Evolutionary conservation across 92 coral and sea anemone genomes (phyloP).

Genomic region (Epizoanthus rinbou): DNA sequence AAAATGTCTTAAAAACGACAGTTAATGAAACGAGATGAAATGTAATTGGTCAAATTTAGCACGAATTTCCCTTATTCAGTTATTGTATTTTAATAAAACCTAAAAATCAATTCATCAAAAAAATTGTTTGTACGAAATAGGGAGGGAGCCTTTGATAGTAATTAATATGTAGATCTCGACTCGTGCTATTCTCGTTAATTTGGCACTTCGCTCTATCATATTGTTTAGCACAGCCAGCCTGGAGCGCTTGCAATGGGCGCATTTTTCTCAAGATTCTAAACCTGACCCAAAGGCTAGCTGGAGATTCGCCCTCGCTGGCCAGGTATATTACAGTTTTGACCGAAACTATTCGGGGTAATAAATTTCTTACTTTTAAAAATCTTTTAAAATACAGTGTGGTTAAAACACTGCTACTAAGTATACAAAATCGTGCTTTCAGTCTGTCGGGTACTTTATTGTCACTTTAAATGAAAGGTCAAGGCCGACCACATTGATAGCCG

Average conservation of each 20-base stretch:
- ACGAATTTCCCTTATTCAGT: conserved; percentile 9
- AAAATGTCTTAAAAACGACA: conserved; percentile 17
- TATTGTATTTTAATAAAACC: conserved; percentile 32
- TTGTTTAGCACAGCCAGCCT: neutral
- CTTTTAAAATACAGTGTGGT: no score
- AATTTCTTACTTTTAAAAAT: no score
- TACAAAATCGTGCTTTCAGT: no score
- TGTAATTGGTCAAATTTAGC: conserved; percentile 36
- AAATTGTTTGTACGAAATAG: neutral
- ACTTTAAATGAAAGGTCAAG: no score
- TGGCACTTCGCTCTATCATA: neutral
- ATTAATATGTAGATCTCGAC: conserved; percentile 14
- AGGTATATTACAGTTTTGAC: no score
- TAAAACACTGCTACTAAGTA: no score
- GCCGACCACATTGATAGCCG: no score
- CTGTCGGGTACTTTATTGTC: no score
- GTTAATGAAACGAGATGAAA: conserved; percentile 38
- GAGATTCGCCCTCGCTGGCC: no score
- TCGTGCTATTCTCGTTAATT: neutral
- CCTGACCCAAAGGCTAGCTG: no score
- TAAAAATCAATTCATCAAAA: conserved; percentile 20
- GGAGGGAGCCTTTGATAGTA: neutral
- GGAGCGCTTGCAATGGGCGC: neutral
- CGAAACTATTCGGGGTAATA: no score
- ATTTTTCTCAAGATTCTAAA: no score